Percentiles rank a stretch among this genome's conserved stretches.
Evolutionary conservation across 2,888 invertebrate species (phyloP).

Genomic region (Aelia acuminata): DNA sequence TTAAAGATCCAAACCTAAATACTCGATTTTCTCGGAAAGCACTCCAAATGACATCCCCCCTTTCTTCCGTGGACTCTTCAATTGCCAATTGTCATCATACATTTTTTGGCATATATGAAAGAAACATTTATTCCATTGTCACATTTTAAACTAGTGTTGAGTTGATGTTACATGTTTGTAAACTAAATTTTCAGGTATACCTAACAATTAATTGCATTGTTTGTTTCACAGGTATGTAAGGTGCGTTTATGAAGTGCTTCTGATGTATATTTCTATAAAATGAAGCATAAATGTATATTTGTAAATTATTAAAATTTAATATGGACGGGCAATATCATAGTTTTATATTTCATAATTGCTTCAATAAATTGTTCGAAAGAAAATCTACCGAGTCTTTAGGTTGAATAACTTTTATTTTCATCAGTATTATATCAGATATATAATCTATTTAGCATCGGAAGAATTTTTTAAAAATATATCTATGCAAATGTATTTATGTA

Average conservation of each 20-base stretch:
- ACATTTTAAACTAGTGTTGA: too few species aligned
- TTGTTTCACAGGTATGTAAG: not conserved
- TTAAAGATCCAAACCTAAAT: too few species aligned
- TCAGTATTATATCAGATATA: constrained; percentile 16
- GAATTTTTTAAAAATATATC: not conserved
- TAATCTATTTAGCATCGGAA: not conserved
- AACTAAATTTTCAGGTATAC: too few species aligned
- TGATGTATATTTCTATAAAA: not conserved
- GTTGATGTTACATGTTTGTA: too few species aligned
- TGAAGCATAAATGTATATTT: constrained; percentile 36
- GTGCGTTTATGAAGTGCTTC: constrained; percentile 3
- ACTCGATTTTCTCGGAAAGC: too few species aligned
- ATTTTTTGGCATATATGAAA: too few species aligned
- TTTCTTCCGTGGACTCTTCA: too few species aligned
- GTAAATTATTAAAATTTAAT: not conserved
- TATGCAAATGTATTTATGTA: constrained; percentile 50
- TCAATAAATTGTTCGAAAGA: not conserved
- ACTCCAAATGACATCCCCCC: too few species aligned
- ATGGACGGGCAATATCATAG: not conserved
- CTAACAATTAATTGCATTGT: not conserved
- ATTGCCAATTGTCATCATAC: too few species aligned
- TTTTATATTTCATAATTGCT: constrained; percentile 12
- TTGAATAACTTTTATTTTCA: not conserved
- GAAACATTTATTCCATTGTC: too few species aligned
- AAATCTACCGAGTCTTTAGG: not conserved